Percentiles rank a stretch among this genome's conserved stretches.
Conservation (phyloP, 2,797 vertebrate genomes). For the Amniataba percoides region DNA sequence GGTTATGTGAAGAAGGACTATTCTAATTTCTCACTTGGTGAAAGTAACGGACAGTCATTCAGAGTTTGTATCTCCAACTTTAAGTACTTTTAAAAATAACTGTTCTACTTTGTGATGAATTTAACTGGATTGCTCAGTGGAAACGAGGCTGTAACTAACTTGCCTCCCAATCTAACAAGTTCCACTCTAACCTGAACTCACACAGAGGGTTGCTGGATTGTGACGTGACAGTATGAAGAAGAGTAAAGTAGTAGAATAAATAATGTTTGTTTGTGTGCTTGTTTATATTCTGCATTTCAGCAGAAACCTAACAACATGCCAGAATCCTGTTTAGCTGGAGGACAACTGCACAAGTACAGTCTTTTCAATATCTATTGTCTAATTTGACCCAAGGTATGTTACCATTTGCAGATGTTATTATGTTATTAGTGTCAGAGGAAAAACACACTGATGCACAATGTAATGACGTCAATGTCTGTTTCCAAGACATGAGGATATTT, state of each 20-base stretch:
- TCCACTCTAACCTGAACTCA: background rate
- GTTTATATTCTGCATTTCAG: conserved; percentile 9
- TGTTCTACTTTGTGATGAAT: too few species aligned
- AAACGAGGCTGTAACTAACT: too few species aligned
- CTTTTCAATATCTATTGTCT: background rate
- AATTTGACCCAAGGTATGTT: background rate
- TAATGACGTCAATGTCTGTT: background rate
- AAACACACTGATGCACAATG: background rate
- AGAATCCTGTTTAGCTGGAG: background rate
- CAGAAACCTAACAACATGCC: conserved; percentile 2
- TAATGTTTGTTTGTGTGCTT: background rate
- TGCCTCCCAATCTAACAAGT: background rate
- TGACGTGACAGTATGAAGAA: background rate
- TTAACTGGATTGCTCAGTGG: too few species aligned
- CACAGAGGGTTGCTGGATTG: background rate
- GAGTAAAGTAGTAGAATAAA: background rate
- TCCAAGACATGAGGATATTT: background rate
- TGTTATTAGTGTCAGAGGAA: too few species aligned
- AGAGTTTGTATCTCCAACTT: too few species aligned
- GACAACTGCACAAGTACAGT: background rate
- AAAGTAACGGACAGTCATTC: too few species aligned
- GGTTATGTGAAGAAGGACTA: too few species aligned
- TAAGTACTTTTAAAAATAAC: too few species aligned
- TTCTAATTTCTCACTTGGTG: too few species aligned
- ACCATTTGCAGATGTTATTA: background rate